Evolutionary conservation across 2,888 invertebrate species (phyloP).

Genomic region (Euplexia lucipara): DNA sequence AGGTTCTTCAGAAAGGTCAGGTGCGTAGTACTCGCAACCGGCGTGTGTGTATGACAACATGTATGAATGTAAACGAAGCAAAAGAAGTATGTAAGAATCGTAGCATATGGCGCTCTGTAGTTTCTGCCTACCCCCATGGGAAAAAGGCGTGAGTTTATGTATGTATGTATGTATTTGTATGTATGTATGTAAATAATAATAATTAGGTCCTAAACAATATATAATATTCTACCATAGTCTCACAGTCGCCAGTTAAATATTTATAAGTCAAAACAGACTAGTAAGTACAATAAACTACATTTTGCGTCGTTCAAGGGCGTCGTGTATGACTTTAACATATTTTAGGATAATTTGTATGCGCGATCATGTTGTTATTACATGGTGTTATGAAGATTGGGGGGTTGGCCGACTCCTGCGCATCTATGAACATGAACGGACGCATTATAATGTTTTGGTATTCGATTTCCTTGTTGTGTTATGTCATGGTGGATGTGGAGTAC

Average conservation of each 20-base stretch:
- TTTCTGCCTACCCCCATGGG: no score
- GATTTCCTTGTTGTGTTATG: constrained; percentile 49
- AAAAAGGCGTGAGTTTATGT: no score
- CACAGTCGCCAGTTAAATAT: constrained; percentile 45
- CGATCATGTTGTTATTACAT: constrained; percentile 35
- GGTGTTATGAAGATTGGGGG: constrained; percentile 52
- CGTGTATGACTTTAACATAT: constrained; percentile 23
- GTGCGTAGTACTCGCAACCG: no score
- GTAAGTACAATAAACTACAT: constrained; percentile 32
- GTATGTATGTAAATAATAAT: constrained; percentile 20
- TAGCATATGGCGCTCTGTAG: no score
- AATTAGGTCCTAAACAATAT: constrained; percentile 11
- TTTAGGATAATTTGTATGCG: constrained; percentile 53
- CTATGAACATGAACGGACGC: constrained; percentile 11
- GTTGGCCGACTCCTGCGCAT: constrained; percentile 43
- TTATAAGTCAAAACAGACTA: constrained; percentile 43
- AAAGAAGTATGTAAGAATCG: no score
- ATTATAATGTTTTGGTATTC: constrained; percentile 28
- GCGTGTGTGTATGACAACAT: no score
- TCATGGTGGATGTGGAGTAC: constrained; percentile 41
- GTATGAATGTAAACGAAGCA: no score
- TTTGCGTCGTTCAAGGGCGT: constrained; percentile 52
- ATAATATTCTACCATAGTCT: constrained; percentile 31
- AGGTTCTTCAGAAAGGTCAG: no score
- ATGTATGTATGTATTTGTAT: no score